Evolutionary conservation across 2,888 invertebrate species (phyloP).

Genomic region (Latheticus oryzae): DNA sequence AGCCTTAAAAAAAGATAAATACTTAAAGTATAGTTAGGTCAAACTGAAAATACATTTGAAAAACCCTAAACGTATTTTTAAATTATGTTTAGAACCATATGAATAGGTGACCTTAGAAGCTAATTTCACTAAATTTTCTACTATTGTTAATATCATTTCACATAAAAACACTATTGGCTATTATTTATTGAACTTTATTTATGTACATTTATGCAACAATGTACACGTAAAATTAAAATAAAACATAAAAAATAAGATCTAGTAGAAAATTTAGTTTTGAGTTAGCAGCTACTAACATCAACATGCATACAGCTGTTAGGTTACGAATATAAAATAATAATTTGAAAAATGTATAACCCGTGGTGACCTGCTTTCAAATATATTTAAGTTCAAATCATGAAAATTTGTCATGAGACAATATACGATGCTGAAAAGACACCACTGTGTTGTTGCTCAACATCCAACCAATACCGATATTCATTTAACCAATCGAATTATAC

Average conservation of each 20-base stretch:
- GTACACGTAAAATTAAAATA: constrained; percentile 25
- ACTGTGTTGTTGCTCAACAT: constrained; percentile 36
- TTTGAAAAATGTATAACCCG: constrained; percentile 46
- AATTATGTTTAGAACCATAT: constrained; percentile 40
- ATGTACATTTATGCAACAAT: constrained; percentile 23
- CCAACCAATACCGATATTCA: constrained; percentile 38
- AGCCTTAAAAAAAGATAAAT: constrained; percentile 32
- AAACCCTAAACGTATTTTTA: constrained; percentile 16
- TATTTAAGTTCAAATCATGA: constrained; percentile 55
- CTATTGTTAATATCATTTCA: constrained; percentile 27
- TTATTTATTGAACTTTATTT: constrained; percentile 17
- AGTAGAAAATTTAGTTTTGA: constrained; percentile 41
- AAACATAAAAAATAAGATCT: constrained; percentile 19
- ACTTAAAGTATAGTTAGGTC: constrained; percentile 31
- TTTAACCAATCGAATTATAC: constrained; percentile 45
- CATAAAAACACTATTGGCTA: constrained; percentile 29
- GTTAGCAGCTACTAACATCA: constrained; percentile 41
- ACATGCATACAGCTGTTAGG: constrained; percentile 41
- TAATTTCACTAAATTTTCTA: constrained; percentile 42
- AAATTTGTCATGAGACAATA: constrained; percentile 44
- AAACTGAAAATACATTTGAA: constrained; percentile 35
- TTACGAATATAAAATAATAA: constrained; percentile 50
- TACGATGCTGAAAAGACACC: constrained; percentile 22
- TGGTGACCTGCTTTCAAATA: constrained; percentile 52
- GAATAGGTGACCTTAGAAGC: constrained; percentile 39